phyloP scores from a whole-genome alignment of 2,797 vertebrate species.

The Mareca strepera region DNA sequence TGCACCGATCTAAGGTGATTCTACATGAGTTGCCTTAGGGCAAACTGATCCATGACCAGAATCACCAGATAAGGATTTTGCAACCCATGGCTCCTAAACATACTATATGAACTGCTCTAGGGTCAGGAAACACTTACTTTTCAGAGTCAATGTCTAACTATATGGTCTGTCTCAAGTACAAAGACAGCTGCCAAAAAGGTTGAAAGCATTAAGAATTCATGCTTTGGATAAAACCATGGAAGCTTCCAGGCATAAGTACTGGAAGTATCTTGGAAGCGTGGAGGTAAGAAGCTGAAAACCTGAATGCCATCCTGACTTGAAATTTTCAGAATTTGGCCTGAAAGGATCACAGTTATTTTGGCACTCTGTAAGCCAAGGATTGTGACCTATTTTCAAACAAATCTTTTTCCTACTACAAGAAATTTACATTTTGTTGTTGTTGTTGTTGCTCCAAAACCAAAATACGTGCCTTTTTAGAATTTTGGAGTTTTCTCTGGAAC shows the following conservation, averaged over 20 bases:
- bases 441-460: background rate
- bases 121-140: background rate
- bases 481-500: background rate
- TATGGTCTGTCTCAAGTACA: background rate
- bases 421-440: background rate
- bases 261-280: background rate
- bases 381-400: background rate
- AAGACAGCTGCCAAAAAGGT: background rate
- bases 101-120: background rate
- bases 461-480: background rate
- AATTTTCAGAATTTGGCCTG: background rate
- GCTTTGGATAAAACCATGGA: background rate
- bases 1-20: background rate
- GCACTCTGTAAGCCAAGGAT: background rate
- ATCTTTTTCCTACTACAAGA: background rate
- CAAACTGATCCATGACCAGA: fast-evolving
- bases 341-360: background rate
- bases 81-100: background rate
- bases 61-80: background rate
- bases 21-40: background rate
- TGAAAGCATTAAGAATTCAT: background rate
- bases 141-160: background rate
- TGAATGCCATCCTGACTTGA: background rate
- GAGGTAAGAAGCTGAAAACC: background rate
- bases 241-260: background rate